Conservation (phyloP, 2,797 vertebrate species). For the Tolypeutes matacus region DNA sequence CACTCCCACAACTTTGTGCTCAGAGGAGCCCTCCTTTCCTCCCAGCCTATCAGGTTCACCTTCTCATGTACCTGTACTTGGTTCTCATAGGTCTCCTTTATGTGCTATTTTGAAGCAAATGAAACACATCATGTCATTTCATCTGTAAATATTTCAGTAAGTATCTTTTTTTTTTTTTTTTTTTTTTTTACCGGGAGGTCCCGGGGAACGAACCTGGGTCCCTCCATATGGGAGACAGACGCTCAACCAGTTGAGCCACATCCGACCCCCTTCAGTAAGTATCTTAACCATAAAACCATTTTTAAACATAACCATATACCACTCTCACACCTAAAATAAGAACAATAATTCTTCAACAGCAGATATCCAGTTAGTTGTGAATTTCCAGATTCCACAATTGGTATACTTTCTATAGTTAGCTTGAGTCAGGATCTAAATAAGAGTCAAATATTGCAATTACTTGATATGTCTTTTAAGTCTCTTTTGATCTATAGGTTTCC, state of each 20-base stretch:
- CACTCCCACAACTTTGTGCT: not conserved
- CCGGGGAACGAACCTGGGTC: too few species aligned
- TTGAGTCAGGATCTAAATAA: not conserved
- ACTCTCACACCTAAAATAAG: not conserved
- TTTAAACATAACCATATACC: not conserved
- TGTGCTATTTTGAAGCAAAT: too few species aligned
- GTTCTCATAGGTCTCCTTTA: not conserved
- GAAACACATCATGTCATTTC: too few species aligned
- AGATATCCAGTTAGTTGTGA: slow-evolving; percentile 2
- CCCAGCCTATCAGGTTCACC: not conserved
- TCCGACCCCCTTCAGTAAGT: too few species aligned
- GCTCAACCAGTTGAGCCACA: too few species aligned
- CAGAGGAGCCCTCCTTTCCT: not conserved
- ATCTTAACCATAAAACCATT: not conserved
- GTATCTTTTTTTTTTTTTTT: too few species aligned
- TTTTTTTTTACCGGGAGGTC: too few species aligned
- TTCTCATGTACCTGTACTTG: not conserved
- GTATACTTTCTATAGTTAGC: not conserved
- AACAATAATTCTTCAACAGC: not conserved
- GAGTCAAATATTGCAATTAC: not conserved
- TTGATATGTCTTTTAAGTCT: not conserved
- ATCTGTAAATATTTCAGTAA: too few species aligned
- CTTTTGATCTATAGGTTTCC: not conserved
- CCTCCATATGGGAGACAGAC: too few species aligned
- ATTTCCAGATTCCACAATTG: not conserved